Conservation (phyloP, 2,113 vertebrate species). For the Triplophysa dalaica region DNA sequence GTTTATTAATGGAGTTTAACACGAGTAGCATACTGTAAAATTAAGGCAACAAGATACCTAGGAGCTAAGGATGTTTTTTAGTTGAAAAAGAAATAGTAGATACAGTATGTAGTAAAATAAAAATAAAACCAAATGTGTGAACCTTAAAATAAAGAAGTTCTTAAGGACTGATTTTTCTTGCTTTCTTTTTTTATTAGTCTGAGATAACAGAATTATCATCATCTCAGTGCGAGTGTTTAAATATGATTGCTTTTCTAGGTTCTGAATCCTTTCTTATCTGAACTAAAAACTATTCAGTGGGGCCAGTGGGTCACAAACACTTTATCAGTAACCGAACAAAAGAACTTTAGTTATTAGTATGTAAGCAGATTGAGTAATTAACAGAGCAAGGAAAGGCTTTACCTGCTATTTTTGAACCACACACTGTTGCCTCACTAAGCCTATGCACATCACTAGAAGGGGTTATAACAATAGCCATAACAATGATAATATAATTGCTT, state of each 20-base stretch:
- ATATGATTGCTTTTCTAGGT: background rate
- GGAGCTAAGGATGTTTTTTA: background rate
- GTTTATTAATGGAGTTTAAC: too few relatives aligned
- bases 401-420: slow-evolving; percentile 15
- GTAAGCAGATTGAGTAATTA: slow-evolving; percentile 23
- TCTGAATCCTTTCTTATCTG: background rate
- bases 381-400: slow-evolving; percentile 2
- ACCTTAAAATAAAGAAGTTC: too few relatives aligned
- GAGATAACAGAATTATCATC: too few relatives aligned
- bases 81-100: too few relatives aligned
- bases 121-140: background rate
- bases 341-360: background rate
- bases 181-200: too few relatives aligned
- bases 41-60: too few relatives aligned
- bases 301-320: background rate
- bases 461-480: too few relatives aligned
- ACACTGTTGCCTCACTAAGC: background rate
- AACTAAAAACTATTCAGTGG: background rate
- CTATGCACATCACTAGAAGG: too few relatives aligned
- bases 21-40: too few relatives aligned
- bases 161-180: too few relatives aligned
- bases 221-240: background rate
- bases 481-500: too few relatives aligned
- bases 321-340: background rate
- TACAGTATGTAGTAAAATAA: background rate